A percentile compares a stretch with the other conserved stretches of the same genome.
Conservation (phyloP, 2,113 vertebrate species). For the Procapra przewalskii region DNA sequence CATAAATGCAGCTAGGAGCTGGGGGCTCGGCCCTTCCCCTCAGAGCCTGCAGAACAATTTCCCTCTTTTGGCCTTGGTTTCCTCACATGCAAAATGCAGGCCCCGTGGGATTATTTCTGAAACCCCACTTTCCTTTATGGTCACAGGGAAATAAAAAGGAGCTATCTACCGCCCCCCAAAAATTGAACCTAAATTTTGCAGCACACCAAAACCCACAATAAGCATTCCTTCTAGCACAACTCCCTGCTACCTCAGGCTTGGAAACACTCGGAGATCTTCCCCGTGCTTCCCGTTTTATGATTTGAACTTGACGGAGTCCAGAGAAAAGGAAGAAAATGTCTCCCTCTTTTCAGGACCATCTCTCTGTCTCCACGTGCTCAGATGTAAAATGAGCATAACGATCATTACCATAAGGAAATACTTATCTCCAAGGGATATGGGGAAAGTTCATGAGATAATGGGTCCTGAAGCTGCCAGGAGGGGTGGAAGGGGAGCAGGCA, state of each 20-base stretch:
- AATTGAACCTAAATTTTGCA: not conserved
- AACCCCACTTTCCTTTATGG: not conserved
- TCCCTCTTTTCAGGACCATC: conserved; percentile 25
- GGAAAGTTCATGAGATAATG: conserved; percentile 53
- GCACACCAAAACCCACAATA: not conserved
- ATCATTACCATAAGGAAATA: conserved; percentile 63
- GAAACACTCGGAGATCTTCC: not conserved
- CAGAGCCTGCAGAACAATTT: not conserved
- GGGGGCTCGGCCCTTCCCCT: not conserved
- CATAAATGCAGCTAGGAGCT: too few species aligned
- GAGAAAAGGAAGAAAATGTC: conserved; percentile 3
- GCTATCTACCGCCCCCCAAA: not conserved
- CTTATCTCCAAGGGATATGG: conserved; percentile 56
- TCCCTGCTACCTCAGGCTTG: not conserved
- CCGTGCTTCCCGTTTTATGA: conserved; percentile 25
- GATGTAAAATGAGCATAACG: conserved; percentile 39
- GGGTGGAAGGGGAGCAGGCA: not conserved
- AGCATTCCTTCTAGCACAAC: not conserved
- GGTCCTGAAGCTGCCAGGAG: not conserved
- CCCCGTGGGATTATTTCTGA: not conserved
- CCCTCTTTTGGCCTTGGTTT: not conserved
- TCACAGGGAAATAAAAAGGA: not conserved
- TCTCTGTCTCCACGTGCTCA: conserved; percentile 40
- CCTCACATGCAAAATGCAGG: not conserved
- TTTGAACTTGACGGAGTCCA: conserved; percentile 51